Conservation (phyloP, 2,888 invertebrate genomes). For the Limenitis camilla region DNA sequence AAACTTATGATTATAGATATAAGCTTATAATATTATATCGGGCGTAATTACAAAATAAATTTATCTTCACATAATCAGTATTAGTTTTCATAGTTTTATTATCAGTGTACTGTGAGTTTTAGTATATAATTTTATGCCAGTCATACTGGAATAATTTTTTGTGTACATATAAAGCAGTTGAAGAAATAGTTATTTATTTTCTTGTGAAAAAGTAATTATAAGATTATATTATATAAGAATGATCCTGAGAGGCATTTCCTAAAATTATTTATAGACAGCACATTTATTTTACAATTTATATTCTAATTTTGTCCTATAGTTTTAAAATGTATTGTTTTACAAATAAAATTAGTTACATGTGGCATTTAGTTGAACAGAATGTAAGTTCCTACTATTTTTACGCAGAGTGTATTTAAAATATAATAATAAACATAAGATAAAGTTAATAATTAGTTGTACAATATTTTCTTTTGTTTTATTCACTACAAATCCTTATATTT, state of each 20-base stretch:
- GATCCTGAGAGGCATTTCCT: conserved; percentile 13
- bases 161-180: conserved; percentile 8
- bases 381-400: conserved; percentile 49
- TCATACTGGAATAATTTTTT: conserved; percentile 4
- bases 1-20: neutral
- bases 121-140: conserved; percentile 4
- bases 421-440: conserved; percentile 15
- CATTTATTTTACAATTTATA: neutral
- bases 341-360: conserved; percentile 13
- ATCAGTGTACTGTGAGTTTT: conserved; percentile 7
- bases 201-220: conserved; percentile 9
- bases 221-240: conserved; percentile 4
- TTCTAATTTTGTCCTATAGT: conserved; percentile 2
- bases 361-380: conserved; percentile 34
- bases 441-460: conserved; percentile 14
- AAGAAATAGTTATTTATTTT: conserved; percentile 10
- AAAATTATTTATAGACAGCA: conserved; percentile 4
- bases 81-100: conserved; percentile 24
- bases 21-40: neutral
- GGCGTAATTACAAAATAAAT: neutral
- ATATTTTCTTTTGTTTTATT: conserved; percentile 5
- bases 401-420: conserved; percentile 32
- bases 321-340: conserved; percentile 1
- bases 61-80: conserved; percentile 25
- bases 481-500: too few relatives aligned